Evolutionary conservation across 1,140 invertebrate genomes (phyloP), one percentile per base, ranked within the genome.

Genomic region (Drosophila serrata): DNA sequence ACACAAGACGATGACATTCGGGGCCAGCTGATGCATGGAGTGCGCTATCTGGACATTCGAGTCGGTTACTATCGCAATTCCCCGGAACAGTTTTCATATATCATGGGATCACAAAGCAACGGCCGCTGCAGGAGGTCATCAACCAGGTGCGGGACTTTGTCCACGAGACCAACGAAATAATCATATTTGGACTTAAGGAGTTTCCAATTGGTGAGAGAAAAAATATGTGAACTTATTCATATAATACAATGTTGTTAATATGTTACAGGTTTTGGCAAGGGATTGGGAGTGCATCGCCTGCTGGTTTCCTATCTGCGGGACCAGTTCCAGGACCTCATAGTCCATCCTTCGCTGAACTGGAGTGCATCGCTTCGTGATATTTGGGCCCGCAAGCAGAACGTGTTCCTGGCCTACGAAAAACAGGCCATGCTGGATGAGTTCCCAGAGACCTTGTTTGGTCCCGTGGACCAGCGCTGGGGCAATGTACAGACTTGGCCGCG

Each of bases 141-240:
- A 82, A 94, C 19, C 93, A 95, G 60, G 92, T 95, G 2, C 94
- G 93, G 81, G 81, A 67, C n/a, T 95, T 95, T 79, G 91, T 95
- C 13, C 75, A 93, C 33, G 93, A 94, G 67, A 95, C 94, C n/a
- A 93, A 95, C 70, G 95, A 95, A 90, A 95, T 95, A 65, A 92
- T 95, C 4, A 94, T 95, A 19, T 93, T 95, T 64, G 95, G 95
- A 57, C 91, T 95, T 29, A 95, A 95, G 67, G 93, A 94, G 75
- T 95, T 95, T 90, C 94, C 94, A 11, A 90, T 94, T 33, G 95
- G 94, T 94, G 49, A 85, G 92, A 11, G 76, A 3, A 13, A 8
- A 9, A 37, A 12, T 1, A 11, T 31, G 3, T 0, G 13, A n/a
- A 24, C 11, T 4, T 0, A 11, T 24, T 11, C 1, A 1, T 24